These are phyloP conservation scores for Geopemphigus sp. DNA, from an alignment of 1,140 invertebrate species.

Conservation along the genomic window DNA sequence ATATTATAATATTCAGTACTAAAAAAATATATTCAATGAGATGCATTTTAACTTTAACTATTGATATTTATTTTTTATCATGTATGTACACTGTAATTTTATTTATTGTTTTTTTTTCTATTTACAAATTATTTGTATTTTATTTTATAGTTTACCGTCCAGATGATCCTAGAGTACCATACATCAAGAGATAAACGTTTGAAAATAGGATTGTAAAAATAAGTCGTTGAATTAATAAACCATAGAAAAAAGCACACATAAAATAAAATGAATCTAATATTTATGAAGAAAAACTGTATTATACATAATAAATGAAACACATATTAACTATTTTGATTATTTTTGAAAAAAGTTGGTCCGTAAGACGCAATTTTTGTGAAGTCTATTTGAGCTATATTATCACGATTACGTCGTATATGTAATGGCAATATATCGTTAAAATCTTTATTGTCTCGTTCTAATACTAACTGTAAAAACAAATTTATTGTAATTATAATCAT, in stretches of 20 bases:
- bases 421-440: conserved; percentile 6
- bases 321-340: conserved; percentile 30
- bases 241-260: conserved; percentile 7
- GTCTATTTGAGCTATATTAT: conserved; percentile 26
- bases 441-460: conserved; percentile 33
- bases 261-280: conserved; percentile 9
- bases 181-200: conserved; percentile 21
- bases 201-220: background rate
- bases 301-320: conserved; percentile 13
- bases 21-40: too few species aligned
- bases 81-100: too few species aligned
- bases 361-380: background rate
- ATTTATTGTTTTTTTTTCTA: too few species aligned
- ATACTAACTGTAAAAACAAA: conserved; percentile 28
- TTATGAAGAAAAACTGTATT: background rate
- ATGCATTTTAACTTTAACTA: too few species aligned
- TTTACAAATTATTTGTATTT: background rate
- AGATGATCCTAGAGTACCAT: conserved; percentile 33
- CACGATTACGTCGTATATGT: background rate
- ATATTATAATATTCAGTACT: too few species aligned
- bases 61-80: too few species aligned
- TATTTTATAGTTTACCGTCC: conserved; percentile 42
- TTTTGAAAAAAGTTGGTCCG: conserved; percentile 18
- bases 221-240: background rate
- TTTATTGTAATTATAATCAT: background rate